These are phyloP conservation scores for Spodoptera litura DNA, from an alignment of 1,140 invertebrate genomes.

Conservation along the genomic window DNA sequence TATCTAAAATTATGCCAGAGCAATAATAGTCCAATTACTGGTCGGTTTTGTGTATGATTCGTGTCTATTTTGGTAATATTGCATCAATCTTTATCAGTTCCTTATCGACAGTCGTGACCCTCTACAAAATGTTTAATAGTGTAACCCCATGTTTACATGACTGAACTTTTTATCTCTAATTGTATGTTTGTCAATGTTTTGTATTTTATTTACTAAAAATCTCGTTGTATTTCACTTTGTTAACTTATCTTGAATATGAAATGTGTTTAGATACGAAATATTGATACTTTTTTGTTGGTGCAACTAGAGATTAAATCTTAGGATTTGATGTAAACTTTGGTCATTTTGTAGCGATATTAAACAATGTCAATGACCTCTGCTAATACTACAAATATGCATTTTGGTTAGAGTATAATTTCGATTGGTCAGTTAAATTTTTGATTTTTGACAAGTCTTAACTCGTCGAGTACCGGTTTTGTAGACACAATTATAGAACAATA, in stretches of 20 bases:
- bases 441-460: too few relatives aligned
- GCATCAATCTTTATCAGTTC: constrained; percentile 45
- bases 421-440: too few relatives aligned
- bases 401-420: too few relatives aligned
- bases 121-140: constrained; percentile 42
- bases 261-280: not conserved
- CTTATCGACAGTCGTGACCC: constrained; percentile 55
- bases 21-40: constrained; percentile 18
- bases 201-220: not conserved
- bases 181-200: not conserved
- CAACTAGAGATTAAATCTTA: too few relatives aligned
- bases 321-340: too few relatives aligned
- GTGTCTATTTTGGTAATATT: constrained; percentile 45
- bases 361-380: not conserved
- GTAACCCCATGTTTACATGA: constrained; percentile 24
- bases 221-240: not conserved
- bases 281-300: too few relatives aligned
- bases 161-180: constrained; percentile 23
- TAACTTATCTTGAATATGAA: constrained; percentile 3
- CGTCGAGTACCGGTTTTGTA: too few relatives aligned
- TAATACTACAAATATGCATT: too few relatives aligned
- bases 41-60: constrained; percentile 1
- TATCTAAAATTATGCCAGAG: constrained; percentile 13
- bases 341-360: too few relatives aligned
- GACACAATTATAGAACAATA: too few relatives aligned